Conservation (phyloP, 2,113 vertebrate species). For the Caloenas nicobarica region DNA sequence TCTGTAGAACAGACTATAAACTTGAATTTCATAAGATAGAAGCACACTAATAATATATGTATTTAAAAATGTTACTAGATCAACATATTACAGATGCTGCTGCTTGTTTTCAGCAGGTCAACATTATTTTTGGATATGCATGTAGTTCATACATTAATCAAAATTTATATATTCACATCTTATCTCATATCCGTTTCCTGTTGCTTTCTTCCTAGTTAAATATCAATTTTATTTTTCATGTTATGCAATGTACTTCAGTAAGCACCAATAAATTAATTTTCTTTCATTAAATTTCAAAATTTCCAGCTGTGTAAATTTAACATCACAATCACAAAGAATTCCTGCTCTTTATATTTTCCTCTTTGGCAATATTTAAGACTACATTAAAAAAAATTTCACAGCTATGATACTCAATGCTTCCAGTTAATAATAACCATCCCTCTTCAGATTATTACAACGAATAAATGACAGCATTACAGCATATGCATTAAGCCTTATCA, state of each 20-base stretch:
- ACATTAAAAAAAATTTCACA: background rate
- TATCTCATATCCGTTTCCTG: background rate
- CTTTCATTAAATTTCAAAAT: background rate
- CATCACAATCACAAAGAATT: rapidly evolving
- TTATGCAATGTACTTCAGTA: background rate
- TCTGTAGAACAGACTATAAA: background rate
- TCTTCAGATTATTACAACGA: background rate
- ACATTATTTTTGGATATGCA: background rate
- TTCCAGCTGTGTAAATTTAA: background rate
- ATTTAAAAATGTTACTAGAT: background rate
- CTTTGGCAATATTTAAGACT: background rate
- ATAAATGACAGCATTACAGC: background rate
- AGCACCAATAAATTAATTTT: background rate
- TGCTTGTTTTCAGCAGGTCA: background rate
- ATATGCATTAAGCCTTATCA: background rate
- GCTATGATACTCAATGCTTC: background rate
- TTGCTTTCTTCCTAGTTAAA: background rate
- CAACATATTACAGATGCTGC: background rate
- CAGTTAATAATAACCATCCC: background rate
- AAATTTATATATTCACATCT: background rate
- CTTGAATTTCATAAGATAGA: background rate
- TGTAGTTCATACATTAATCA: background rate
- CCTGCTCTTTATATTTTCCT: background rate
- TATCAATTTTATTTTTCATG: background rate
- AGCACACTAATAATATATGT: background rate